phyloP scores from a whole-genome alignment of 2,888 invertebrate species.

The Caradrina clavipalpis region DNA sequence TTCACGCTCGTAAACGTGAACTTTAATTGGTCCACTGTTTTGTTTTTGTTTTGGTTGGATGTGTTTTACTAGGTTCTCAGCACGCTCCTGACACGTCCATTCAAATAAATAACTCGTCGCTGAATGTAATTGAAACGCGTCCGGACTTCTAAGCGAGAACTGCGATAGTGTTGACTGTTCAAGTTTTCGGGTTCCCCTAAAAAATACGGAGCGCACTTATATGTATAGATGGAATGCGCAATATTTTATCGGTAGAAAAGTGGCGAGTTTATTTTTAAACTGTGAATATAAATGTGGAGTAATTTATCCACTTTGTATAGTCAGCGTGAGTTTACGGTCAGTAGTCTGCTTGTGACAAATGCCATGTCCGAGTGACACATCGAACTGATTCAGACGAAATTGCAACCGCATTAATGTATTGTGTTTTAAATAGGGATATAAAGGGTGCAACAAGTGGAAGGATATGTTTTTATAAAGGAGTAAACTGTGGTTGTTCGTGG shows the following conservation, averaged over 20 bases:
- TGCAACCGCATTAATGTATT: conserved; percentile 60
- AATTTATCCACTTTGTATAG: conserved; percentile 56
- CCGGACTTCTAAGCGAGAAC: conserved; percentile 30
- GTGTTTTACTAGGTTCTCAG: conserved; percentile 39
- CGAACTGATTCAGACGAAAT: conserved; percentile 62
- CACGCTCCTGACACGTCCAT: conserved; percentile 36
- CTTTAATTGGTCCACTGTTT: conserved; percentile 61
- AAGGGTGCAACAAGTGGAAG: conserved; percentile 61
- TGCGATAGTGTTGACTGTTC: conserved; percentile 40
- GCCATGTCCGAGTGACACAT: conserved; percentile 61
- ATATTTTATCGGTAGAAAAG: conserved; percentile 43
- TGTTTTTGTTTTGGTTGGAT: conserved; percentile 55
- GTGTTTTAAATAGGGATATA: conserved; percentile 61
- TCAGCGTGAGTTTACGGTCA: conserved; percentile 49
- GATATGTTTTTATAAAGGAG: conserved; percentile 47
- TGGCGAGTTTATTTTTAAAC: conserved; percentile 54
- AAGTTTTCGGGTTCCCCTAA: conserved; percentile 45
- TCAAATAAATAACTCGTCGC: conserved; percentile 48
- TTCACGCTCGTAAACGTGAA: conserved; percentile 58
- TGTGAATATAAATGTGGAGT: conserved; percentile 51
- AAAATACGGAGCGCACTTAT: conserved; percentile 30
- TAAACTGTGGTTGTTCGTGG: conserved; percentile 20
- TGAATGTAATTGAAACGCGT: conserved; percentile 50
- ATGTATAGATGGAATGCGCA: conserved; percentile 9
- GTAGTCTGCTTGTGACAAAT: conserved; percentile 56